Conservation (phyloP, 2,797 vertebrate species). For the Danio aesculapii region DNA sequence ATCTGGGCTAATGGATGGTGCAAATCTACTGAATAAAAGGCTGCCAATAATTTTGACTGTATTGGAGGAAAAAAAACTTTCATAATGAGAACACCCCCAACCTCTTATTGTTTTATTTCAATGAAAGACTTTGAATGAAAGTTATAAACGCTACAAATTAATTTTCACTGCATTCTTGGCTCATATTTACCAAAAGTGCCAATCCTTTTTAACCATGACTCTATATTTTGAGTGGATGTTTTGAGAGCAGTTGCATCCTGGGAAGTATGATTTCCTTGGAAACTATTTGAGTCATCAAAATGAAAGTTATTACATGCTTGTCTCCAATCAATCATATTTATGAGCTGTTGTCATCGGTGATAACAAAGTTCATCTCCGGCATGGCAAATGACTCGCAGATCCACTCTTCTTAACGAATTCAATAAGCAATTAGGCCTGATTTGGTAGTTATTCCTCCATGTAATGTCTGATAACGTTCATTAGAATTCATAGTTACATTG, state of each 20-base stretch:
- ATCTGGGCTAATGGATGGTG: no score
- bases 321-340: constrained; percentile 74
- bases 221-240: not conserved
- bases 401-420: constrained; percentile 70
- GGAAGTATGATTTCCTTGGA: not conserved
- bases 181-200: no score
- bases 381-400: constrained; percentile 68
- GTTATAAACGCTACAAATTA: no score
- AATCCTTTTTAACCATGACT: not conserved
- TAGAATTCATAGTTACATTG: constrained; percentile 80
- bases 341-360: constrained; percentile 66
- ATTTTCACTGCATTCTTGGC: no score
- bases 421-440: constrained; percentile 78
- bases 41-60: no score
- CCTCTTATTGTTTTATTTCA: no score
- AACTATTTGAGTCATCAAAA: constrained; percentile 18
- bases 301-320: constrained; percentile 58
- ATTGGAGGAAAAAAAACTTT: no score
- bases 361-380: constrained; percentile 67
- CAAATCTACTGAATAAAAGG: no score
- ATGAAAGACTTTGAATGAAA: no score
- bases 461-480: constrained; percentile 75
- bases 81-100: no score
- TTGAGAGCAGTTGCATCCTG: not conserved
- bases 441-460: constrained; percentile 76